Percentiles rank a stretch among this genome's conserved stretches.
Evolutionary conservation across 2,888 invertebrate genomes (phyloP).

Genomic region (Cancer borealis): DNA sequence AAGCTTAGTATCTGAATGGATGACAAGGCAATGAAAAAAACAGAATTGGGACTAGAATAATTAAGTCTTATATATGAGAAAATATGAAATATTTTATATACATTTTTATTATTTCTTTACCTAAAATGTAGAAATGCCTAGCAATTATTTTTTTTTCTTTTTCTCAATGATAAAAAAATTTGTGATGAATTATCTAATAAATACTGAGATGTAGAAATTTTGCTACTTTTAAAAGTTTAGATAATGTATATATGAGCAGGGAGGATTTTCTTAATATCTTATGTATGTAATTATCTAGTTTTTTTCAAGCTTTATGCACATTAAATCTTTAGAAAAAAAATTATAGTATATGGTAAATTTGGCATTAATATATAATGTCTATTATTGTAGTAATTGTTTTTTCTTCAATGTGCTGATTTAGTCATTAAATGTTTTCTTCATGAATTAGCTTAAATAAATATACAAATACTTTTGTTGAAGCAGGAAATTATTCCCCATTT

Average conservation of each 20-base stretch:
- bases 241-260: neutral
- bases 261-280: neutral
- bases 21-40: neutral
- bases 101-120: neutral
- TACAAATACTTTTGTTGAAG: neutral
- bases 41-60: neutral
- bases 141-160: neutral
- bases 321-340: neutral
- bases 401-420: neutral
- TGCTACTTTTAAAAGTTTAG: neutral
- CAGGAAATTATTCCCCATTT: neutral
- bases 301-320: neutral
- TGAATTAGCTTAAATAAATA: neutral
- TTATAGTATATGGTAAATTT: neutral
- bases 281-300: neutral
- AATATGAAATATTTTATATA: neutral
- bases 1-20: neutral
- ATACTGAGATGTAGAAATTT: neutral
- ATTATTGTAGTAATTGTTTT: neutral
- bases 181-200: neutral
- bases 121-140: neutral
- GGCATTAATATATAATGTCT: neutral
- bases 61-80: neutral
- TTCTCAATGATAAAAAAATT: neutral
- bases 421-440: neutral